Evolutionary conservation across 2,888 invertebrate species (phyloP).

Genomic region (Camponotus fellah): DNA sequence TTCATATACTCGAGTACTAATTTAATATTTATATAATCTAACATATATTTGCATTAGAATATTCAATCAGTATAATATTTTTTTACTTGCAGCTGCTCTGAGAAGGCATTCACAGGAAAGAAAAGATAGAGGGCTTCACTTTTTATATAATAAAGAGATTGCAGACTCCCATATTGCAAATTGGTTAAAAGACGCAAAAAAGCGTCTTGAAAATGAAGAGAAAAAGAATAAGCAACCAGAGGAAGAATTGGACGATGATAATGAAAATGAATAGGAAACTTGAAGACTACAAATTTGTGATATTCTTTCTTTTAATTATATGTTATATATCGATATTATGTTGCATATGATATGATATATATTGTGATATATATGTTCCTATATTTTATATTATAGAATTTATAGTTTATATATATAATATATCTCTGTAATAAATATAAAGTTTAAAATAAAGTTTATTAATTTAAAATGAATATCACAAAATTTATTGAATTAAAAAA

Average conservation of each 20-base stretch:
- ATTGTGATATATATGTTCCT: no score
- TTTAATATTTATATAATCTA: neutral
- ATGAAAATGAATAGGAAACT: no score
- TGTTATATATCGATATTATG: no score
- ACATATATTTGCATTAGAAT: neutral
- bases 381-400: no score
- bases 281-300: no score
- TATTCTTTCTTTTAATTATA: no score
- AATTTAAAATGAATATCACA: neutral
- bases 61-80: neutral
- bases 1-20: no score
- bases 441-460: neutral
- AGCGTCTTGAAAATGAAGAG: neutral
- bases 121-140: neutral
- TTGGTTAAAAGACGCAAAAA: constrained; percentile 4
- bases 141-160: constrained; percentile 11
- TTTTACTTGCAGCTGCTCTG: constrained; percentile 15
- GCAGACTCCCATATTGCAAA: neutral
- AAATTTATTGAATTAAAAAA: neutral
- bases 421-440: no score
- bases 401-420: no score
- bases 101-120: constrained; percentile 6
- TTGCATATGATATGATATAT: no score
- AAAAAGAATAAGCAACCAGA: neutral
- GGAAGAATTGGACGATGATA: neutral